Percentiles rank a stretch among this genome's conserved stretches.
phyloP scores from a whole-genome alignment of 2,888 invertebrate species.

The Branchipolynoe longqiensis region DNA sequence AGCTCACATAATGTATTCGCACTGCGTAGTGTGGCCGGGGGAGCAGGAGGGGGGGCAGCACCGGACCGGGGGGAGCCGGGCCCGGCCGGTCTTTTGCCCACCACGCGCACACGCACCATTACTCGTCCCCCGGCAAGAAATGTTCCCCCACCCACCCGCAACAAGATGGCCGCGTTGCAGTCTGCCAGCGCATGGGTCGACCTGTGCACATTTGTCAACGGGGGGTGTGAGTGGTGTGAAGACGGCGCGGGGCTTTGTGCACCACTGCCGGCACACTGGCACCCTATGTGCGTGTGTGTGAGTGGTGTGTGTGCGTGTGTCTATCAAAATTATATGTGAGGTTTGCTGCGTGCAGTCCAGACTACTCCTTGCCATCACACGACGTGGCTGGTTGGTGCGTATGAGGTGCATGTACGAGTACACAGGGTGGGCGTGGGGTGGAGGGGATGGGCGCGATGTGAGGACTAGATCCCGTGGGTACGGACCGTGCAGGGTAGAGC shows the following conservation, averaged over 20 bases:
- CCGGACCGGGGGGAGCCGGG: too few relatives aligned
- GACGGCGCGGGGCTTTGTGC: not conserved
- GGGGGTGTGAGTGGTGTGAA: conserved; percentile 19
- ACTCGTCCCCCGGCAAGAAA: conserved; percentile 10
- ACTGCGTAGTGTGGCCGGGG: too few relatives aligned
- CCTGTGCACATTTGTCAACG: conserved; percentile 33
- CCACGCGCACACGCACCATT: not conserved
- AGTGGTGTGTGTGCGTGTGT: not conserved
- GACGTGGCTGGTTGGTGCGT: too few relatives aligned
- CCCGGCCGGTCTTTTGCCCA: not conserved
- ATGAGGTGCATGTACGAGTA: too few relatives aligned
- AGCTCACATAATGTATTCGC: too few relatives aligned
- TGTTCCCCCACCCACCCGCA: conserved; percentile 38
- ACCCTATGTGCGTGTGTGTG: not conserved
- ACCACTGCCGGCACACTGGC: too few relatives aligned
- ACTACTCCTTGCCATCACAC: too few relatives aligned
- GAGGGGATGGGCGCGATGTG: too few relatives aligned
- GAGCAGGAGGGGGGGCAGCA: too few relatives aligned
- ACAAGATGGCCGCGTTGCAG: conserved; percentile 9
- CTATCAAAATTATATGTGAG: conserved; percentile 24
- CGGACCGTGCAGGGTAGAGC: not conserved
- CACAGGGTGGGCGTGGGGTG: too few relatives aligned
- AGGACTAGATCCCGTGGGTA: too few relatives aligned
- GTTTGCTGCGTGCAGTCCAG: too few relatives aligned
- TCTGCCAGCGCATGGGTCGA: not conserved